These are phyloP conservation scores for Panurus biarmicus DNA, from an alignment of 2,113 vertebrate species.

Conservation along the genomic window DNA sequence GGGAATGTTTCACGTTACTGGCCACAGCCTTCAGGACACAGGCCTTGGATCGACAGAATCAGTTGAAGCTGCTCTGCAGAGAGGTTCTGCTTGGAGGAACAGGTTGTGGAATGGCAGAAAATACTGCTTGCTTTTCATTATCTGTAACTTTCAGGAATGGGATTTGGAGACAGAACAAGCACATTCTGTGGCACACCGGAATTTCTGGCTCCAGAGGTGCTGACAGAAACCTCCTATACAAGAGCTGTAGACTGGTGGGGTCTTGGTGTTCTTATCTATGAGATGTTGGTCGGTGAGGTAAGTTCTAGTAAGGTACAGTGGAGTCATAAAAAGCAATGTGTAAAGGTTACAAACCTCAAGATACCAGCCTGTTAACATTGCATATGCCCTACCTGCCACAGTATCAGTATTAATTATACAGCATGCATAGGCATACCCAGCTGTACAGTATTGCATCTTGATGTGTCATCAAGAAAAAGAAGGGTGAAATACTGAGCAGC, in stretches of 20 bases:
- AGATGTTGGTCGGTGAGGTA: constrained; percentile 99
- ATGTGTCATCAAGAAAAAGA: neutral
- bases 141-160: constrained; percentile 84
- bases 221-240: constrained; percentile 97
- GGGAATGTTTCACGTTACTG: neutral
- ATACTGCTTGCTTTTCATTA: neutral
- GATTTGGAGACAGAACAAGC: constrained; percentile 95
- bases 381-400: neutral
- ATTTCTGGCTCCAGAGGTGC: constrained; percentile 95
- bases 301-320: constrained; percentile 2
- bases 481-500: neutral
- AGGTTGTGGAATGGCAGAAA: neutral
- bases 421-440: neutral
- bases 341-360: neutral
- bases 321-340: neutral
- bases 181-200: constrained; percentile 98
- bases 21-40: neutral
- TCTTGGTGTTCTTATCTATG: constrained; percentile 96
- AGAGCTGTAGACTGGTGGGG: constrained; percentile 99
- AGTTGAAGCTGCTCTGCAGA: neutral
- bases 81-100: neutral
- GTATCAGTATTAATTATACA: too few species aligned
- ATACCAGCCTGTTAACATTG: neutral
- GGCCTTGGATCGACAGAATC: neutral
- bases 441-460: neutral